These are phyloP conservation scores for Dysmachus trigonus DNA, from an alignment of 2,888 invertebrate species.

Conservation along the genomic window DNA sequence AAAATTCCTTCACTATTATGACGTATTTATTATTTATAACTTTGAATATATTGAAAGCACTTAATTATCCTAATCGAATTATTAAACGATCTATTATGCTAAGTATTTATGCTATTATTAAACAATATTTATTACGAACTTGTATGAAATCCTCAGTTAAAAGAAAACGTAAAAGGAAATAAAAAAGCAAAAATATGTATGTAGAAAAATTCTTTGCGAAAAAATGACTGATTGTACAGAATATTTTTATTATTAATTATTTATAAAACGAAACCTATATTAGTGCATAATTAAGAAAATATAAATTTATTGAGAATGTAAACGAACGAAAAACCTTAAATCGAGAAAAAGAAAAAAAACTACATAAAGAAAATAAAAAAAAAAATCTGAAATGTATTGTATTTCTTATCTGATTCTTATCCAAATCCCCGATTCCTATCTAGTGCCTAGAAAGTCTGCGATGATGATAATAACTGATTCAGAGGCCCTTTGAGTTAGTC, in stretches of 20 bases:
- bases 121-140: slow-evolving; percentile 22
- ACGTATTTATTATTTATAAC: slow-evolving; percentile 36
- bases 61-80: slow-evolving; percentile 36
- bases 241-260: slow-evolving; percentile 49
- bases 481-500: no score
- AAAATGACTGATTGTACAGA: slow-evolving; percentile 50
- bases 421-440: not conserved
- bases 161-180: slow-evolving; percentile 29
- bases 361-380: not conserved
- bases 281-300: slow-evolving; percentile 31
- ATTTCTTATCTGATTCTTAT: not conserved
- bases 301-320: slow-evolving; percentile 1
- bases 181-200: not conserved
- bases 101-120: slow-evolving; percentile 41
- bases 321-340: not conserved
- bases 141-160: not conserved
- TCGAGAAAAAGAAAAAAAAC: not conserved
- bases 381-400: not conserved
- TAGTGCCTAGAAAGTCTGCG: no score
- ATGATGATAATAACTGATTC: no score
- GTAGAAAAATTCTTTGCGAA: slow-evolving; percentile 44
- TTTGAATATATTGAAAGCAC: slow-evolving; percentile 19
- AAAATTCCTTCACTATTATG: slow-evolving; percentile 4
- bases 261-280: slow-evolving; percentile 43
- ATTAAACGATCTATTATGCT: slow-evolving; percentile 14